Evolutionary conservation across 2,888 invertebrate species (phyloP), one percentile per base, ranked within the genome.

Genomic region (Scelioninae gen. 1): DNA sequence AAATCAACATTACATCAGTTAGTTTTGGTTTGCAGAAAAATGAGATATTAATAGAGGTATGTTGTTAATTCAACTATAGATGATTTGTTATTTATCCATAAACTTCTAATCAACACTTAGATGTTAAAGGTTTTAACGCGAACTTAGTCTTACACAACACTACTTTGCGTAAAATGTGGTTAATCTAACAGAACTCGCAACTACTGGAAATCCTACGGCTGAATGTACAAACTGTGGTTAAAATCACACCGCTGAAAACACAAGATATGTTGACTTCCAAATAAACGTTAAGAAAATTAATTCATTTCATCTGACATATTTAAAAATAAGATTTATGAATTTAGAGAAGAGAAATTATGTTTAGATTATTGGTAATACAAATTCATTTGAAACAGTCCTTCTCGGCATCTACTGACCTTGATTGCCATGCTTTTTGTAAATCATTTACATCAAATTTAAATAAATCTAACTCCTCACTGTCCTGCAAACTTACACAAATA

Each of bases 181-280:
- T 10, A 56, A 38, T 56, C 15, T 13, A 15, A 56, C 38, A 38
- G 38, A 56, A 38, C 15, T 56, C 15, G 13, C 34, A 56, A 56
- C 56, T 56, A 56, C 34, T 15, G 15, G 56, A 56, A 56, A 56
- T 56, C 56, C 38, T 9, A 38, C 56, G 15, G 56, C 38, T 13
- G 38, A 56, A 56, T 56, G 56, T 56, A 56, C 56, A 34, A 56
- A 34, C 56, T 56, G 56, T 34, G 56, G 56, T 56, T 56, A 56
- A 56, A 56, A 56, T 56, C 56, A 56, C 56, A 56, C 56, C 56
- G 32, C 34, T 56, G 56, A 34, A 56, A 11, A 32, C 32, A 53
- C 53, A 53, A n/a, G 53, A 53, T 56, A 38, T 56, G 56, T 56
- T 56, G 56, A 56, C 34, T 56, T 38, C 38, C 5, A 56, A 56